Evolutionary conservation across 2,797 vertebrate genomes (phyloP), one percentile per base, ranked within the genome.

Genomic region (Hyperoplus immaculatus): DNA sequence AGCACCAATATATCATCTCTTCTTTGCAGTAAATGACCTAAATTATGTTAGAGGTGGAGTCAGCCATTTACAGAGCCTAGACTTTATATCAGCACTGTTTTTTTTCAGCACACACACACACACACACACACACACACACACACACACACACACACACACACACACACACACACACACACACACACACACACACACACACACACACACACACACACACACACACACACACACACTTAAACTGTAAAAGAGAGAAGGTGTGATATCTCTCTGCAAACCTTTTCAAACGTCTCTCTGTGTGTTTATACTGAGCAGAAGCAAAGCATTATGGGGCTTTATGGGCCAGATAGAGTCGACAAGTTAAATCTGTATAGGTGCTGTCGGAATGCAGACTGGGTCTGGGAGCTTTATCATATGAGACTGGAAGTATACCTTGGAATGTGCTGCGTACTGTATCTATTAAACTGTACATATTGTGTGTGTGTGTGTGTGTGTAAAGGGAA

Each of bases 371-470:
- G 12, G 42, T 79, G 53, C 54, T 11, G 39, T 0, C 65, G 63
- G 42, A 78, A 72, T 53, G 7, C 58, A 13, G 21, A 41, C 41
- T 53, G 53, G 14, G 47, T 29, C 29, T 3, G 29, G 29, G 29
- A 64, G 64, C 58, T 73, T n/a, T 38, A 16, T 15, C 39, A 59
- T 50, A 46, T n/a, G 29, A 53, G 45, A 41, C 72, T 59, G 42
- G 21, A 21, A 21, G 21, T 21, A 21, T 21, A 21, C 21, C 21
- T 21, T 21, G 21, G 10, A 78, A 60, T 29, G 29, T 29, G 29
- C 21, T 4, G 41, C 1, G 10, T 12, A 12, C 46, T 49, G 11
- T 49, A 21, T 21, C 14, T 14, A 39, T 43, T 29, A 29, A 29
- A 29, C 29, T 29, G 29, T 29, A 29, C 29, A 29, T 29, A 3